Evolutionary conservation across 2,113 vertebrate species (phyloP).

Genomic region (Salvator merianae): DNA sequence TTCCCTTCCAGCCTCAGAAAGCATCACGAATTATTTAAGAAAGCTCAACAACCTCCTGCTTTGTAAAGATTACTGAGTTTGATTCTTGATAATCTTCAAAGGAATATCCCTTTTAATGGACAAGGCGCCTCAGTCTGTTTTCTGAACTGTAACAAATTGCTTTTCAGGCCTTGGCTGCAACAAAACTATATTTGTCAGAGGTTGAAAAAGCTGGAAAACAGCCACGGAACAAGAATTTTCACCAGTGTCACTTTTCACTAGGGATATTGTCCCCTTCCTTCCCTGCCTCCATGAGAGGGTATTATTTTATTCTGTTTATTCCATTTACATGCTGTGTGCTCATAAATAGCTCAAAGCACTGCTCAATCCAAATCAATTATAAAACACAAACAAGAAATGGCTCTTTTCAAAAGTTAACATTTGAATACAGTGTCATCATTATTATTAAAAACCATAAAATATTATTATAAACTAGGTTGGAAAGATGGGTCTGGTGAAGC

Average conservation of each 20-base stretch:
- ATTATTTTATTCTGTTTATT: background rate
- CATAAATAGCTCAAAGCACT: too few species aligned
- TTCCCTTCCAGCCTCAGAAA: slow-evolving; percentile 9
- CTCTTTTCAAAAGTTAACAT: too few species aligned
- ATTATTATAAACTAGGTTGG: too few species aligned
- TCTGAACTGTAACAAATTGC: slow-evolving; percentile 28
- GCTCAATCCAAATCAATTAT: too few species aligned
- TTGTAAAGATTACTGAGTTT: slow-evolving; percentile 12
- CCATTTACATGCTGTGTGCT: too few species aligned
- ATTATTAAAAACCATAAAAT: too few species aligned
- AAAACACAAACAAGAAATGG: too few species aligned
- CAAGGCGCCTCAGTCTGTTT: slow-evolving; percentile 20
- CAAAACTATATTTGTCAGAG: background rate
- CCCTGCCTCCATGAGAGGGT: background rate
- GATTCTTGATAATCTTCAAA: slow-evolving; percentile 33
- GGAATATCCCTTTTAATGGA: background rate
- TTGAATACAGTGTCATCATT: too few species aligned
- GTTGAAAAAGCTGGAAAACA: background rate
- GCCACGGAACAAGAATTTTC: background rate
- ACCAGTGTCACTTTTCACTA: background rate
- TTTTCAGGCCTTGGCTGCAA: slow-evolving; percentile 26
- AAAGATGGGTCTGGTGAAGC: too few species aligned
- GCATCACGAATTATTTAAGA: slow-evolving; percentile 5
- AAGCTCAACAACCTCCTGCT: background rate
- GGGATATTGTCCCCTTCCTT: background rate